Percentiles rank a stretch among this genome's conserved stretches.
Evolutionary conservation across 1,140 invertebrate genomes (phyloP).

Genomic region (Onthophagus taurus): DNA sequence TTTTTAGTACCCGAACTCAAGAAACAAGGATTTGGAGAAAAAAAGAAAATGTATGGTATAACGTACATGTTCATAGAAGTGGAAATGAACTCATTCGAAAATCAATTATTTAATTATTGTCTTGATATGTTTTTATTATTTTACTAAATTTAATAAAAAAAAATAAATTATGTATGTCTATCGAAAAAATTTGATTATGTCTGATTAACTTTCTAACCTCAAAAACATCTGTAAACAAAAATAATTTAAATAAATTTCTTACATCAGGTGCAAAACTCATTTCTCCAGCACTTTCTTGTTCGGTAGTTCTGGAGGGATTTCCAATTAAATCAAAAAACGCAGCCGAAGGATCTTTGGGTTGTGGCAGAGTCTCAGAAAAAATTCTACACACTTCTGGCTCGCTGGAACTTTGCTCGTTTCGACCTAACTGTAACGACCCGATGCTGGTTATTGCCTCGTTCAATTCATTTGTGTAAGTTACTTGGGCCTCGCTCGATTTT

Average conservation of each 20-base stretch:
- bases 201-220: too few relatives aligned
- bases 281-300: constrained; percentile 27
- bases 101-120: too few relatives aligned
- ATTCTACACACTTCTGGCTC: constrained; percentile 41
- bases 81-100: too few relatives aligned
- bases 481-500: constrained; percentile 17
- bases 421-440: constrained; percentile 21
- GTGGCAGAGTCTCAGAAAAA: constrained; percentile 34
- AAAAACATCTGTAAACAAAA: too few relatives aligned
- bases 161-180: too few relatives aligned
- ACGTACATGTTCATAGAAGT: constrained; percentile 8
- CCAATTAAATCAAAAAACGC: constrained; percentile 36
- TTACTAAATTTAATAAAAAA: too few relatives aligned
- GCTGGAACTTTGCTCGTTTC: constrained; percentile 21
- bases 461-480: constrained; percentile 23
- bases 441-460: constrained; percentile 23
- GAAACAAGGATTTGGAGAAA: constrained; percentile 6
- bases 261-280: constrained; percentile 27
- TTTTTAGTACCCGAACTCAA: background rate
- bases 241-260: too few relatives aligned
- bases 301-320: constrained; percentile 17
- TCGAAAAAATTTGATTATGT: too few relatives aligned
- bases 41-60: constrained; percentile 5
- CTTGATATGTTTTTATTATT: too few relatives aligned
- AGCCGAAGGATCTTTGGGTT: constrained; percentile 33